Base-by-base conservation (phyloP, 2,113 vertebrate species). In the Macroglossus sobrinus region DNA sequence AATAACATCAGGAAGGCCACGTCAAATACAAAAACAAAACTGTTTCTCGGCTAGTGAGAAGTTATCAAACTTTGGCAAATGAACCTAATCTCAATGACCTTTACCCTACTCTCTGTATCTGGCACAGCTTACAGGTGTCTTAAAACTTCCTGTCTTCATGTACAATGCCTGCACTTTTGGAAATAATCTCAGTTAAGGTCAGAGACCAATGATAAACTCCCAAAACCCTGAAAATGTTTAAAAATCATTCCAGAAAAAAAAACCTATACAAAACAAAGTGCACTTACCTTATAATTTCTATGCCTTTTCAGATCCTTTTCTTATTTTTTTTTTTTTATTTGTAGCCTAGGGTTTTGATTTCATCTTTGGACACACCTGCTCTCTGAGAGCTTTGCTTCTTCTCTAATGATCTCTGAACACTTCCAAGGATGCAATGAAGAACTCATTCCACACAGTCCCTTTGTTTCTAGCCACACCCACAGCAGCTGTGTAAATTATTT, bases 391-490 rank as follows among this genome's bases (percentile, higher is more conserved):
- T 22, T 19, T 92, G 90, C 50, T 89, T 75, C 84, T 96, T 93
- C 84, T 91, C 63, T 92, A 96, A 89, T 45, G 84, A 92, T 63
- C 88, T 88, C 81, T 91, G 76, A 84, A 72, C 63, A 91, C 94
- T 82, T 93, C 74, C 66, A 85, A 94, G 47, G 72, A 87, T 78
- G 35, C 19, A 96, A 79, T 74, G 55, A 97, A 94, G 75, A 80
- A 91, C 66, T 90, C 93, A 92, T 57, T 93, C 86, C 68, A 91
- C n/a, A 90, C 2, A 92, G 69, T 92, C 33, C 28, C 75, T 96
- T 82, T 85, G 92, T 71, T 66, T 96, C 50, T 79, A 74, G 88
- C 93, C 94, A 97, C 93, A 96, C 97, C 96, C 89, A 89, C 21
- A 85, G 33, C 84, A 94, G 68, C 85, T 89, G 38, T 93, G 72